phyloP scores from a whole-genome alignment of 2,797 vertebrate species.

The Odontamblyopus rebecca region DNA sequence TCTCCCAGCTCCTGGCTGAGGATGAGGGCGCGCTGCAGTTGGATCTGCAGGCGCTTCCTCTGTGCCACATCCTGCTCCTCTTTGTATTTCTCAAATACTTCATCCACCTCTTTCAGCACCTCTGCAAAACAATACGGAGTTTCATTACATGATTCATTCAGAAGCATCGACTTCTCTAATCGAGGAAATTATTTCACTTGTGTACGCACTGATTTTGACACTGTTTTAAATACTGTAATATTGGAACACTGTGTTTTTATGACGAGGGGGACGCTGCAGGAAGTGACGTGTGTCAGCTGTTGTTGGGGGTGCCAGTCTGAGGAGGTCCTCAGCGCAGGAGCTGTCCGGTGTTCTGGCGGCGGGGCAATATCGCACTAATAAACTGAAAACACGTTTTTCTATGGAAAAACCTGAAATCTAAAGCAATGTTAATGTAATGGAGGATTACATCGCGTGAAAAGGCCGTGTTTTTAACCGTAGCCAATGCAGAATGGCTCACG shows the following conservation, averaged over 20 bases:
- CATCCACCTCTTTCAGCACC: conserved; percentile 94
- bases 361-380: neutral
- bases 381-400: neutral
- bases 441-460: neutral
- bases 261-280: conserved; percentile 24
- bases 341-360: conserved; percentile 21
- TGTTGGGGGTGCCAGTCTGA: conserved; percentile 26
- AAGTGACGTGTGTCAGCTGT: conserved; percentile 45
- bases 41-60: conserved; percentile 90
- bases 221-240: neutral
- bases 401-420: neutral
- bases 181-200: neutral
- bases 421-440: neutral
- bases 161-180: neutral
- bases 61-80: conserved; percentile 87
- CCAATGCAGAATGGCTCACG: neutral
- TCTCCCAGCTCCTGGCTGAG: conserved; percentile 95
- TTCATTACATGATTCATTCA: neutral
- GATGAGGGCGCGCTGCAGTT: conserved; percentile 93
- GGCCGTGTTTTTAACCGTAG: neutral
- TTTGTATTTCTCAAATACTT: conserved; percentile 93
- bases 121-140: conserved; percentile 74
- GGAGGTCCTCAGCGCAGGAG: conserved; percentile 26
- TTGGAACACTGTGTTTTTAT: neutral
- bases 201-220: neutral